Evolutionary conservation across 2,888 invertebrate species (phyloP).

Genomic region (Agrochola lychnidis): DNA sequence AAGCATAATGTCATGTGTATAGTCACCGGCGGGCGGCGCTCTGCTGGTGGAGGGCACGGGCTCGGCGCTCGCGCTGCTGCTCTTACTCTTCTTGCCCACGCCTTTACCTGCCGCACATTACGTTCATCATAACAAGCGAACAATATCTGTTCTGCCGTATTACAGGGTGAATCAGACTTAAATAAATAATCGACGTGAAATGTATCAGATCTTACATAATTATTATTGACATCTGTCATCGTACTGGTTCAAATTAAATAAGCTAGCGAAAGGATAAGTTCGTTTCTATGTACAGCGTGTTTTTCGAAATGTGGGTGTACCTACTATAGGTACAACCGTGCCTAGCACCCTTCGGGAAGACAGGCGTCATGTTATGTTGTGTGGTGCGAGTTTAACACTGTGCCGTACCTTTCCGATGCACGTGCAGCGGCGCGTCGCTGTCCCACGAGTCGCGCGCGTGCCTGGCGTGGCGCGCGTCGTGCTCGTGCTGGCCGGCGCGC

Average conservation of each 20-base stretch:
- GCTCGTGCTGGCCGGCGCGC: constrained; percentile 72
- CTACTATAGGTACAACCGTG: not conserved
- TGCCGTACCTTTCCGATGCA: constrained; percentile 77
- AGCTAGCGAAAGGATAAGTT: not conserved
- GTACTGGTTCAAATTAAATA: not conserved
- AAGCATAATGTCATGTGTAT: not conserved
- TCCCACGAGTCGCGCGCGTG: constrained; percentile 77
- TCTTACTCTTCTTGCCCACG: constrained; percentile 86
- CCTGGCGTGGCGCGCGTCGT: not conserved
- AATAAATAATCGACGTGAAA: too few relatives aligned
- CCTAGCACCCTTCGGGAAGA: too few relatives aligned
- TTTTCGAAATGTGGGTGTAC: not conserved
- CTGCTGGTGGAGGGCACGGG: constrained; percentile 69
- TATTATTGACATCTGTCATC: not conserved
- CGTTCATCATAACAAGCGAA: not conserved
- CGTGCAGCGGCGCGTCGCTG: constrained; percentile 83
- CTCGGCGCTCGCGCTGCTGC: constrained; percentile 73
- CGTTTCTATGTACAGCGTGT: too few relatives aligned
- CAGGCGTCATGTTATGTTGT: too few relatives aligned
- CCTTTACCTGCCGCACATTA: constrained; percentile 80
- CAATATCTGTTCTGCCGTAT: not conserved
- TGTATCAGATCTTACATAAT: too few relatives aligned
- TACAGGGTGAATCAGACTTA: not conserved
- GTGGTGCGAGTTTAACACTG: too few relatives aligned
- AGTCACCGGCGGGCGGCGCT: constrained; percentile 36